Conservation (phyloP, 2,113 vertebrate species). For the Gambusia affinis region DNA sequence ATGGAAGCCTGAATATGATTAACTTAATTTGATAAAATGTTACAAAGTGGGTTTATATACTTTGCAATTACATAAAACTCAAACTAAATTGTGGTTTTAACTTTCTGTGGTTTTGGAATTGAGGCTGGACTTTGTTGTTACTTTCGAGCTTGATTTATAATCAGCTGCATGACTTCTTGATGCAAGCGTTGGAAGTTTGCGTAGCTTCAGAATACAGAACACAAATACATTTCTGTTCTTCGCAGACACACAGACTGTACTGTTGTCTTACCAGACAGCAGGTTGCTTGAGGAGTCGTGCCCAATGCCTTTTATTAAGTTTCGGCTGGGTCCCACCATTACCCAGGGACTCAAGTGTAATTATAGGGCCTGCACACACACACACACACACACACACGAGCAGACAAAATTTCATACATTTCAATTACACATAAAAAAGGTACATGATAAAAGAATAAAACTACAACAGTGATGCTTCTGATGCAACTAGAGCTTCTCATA, state of each 20-base stretch:
- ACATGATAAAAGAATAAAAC: neutral
- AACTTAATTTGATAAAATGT: no score
- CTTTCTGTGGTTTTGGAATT: no score
- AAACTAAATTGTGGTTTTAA: no score
- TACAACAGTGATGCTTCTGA: neutral
- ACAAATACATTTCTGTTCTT: conserved; percentile 2
- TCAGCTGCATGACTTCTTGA: no score
- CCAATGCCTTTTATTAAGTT: conserved; percentile 87
- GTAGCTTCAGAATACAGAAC: neutral
- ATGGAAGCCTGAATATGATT: neutral
- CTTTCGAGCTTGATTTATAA: no score
- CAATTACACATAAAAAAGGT: conserved; percentile 15
- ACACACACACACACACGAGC: conserved; percentile 36
- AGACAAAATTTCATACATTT: conserved; percentile 19
- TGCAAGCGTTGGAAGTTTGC: neutral
- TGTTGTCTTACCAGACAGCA: conserved; percentile 88
- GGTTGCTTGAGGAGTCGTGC: conserved; percentile 88
- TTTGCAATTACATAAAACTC: no score
- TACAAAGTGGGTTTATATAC: no score
- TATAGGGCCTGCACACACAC: conserved; percentile 80
- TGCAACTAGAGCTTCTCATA: conserved; percentile 47
- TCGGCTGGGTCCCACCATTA: conserved; percentile 78
- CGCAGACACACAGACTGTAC: conserved; percentile 3
- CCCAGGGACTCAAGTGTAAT: conserved; percentile 84
- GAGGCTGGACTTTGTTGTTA: no score